Evolutionary conservation across 2,113 vertebrate genomes (phyloP), one percentile per base, ranked within the genome.

Genomic region (Sander vitreus): DNA sequence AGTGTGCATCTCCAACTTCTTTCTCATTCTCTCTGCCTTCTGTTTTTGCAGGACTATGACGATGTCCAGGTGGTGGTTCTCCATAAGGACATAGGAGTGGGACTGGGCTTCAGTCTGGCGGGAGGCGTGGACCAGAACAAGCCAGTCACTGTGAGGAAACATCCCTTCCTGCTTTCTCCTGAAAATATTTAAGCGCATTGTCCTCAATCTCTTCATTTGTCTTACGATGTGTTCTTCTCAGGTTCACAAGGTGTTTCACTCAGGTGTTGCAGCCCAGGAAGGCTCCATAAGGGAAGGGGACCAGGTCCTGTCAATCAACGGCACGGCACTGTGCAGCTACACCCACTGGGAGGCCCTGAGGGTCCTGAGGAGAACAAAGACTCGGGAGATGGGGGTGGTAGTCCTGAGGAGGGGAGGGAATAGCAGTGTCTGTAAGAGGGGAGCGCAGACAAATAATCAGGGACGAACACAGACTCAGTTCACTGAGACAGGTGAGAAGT

Each of bases 81-180:
- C n/a, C 96, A 96, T 81, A 96, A 96, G 84, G 96, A 96, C 5
- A 57, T 94, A 4, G 96, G 94, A 21, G 85, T 88, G 13, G 96
- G 95, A 30, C 90, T 96, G 9, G 96, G 96, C 58, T 96, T 96
- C 87, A 96, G 95, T 75, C 25, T 96, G 68, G 95, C 95, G 30
- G 96, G 96, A 72, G 96, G 96, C 5, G 81, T 89, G 66, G 96
- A 96, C 86, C 95, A 96, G 85, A 96, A 94, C 85, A 96, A 95
- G 65, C 93, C 93, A n/a, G 79, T 96, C 60, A 96, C 93, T 73
- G 96, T 96, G 33, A 96, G 95, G 15, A 90, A 78, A 73, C 48
- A 4, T 6, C 6, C 6, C 11, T 50, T 54, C 11, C 48, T 27
- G 21, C 15, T 43, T 25, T 73, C 13, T 14, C 5, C 6, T 30